phyloP scores from a whole-genome alignment of 2,888 invertebrate genomes.

The Platycheirus rosarum region DNA sequence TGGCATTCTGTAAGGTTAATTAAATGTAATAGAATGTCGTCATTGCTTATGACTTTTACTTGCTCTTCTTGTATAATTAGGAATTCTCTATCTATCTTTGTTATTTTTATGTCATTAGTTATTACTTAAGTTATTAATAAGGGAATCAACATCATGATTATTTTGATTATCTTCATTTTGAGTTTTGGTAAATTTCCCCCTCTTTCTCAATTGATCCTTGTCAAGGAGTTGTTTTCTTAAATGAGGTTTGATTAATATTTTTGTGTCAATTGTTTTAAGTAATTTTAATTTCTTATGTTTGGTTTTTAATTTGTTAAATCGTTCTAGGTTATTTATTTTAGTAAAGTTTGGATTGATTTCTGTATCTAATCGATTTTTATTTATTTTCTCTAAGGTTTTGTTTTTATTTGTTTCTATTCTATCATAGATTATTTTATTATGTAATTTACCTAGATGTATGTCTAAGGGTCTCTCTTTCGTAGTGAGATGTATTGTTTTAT shows the following conservation, averaged over 20 bases:
- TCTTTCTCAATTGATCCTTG: slow-evolving; percentile 14
- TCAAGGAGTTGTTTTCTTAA: slow-evolving; percentile 1
- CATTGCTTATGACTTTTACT: slow-evolving; percentile 7
- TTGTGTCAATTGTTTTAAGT: slow-evolving; percentile 8
- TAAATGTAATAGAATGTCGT: slow-evolving; percentile 15
- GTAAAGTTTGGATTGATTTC: not conserved
- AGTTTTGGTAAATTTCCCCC: not conserved
- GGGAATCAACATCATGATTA: not conserved
- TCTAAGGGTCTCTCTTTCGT: slow-evolving; percentile 13
- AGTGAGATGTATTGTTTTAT: slow-evolving; percentile 26
- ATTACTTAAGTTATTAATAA: not conserved
- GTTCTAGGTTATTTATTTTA: not conserved
- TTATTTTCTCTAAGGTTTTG: slow-evolving; percentile 12
- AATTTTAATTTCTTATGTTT: not conserved
- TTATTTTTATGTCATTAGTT: slow-evolving; percentile 10
- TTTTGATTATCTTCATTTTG: slow-evolving; percentile 14
- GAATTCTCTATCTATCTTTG: slow-evolving; percentile 16
- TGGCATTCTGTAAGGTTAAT: slow-evolving; percentile 27
- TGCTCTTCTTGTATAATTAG: slow-evolving; percentile 14
- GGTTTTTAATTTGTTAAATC: not conserved
- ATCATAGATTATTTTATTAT: slow-evolving; percentile 16
- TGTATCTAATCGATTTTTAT: slow-evolving; percentile 12
- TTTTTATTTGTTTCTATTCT: slow-evolving; percentile 20
- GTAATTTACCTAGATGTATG: slow-evolving; percentile 15
- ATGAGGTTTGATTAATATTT: slow-evolving; percentile 10